phyloP scores from a whole-genome alignment of 2,113 vertebrate genomes.

The Trematocara unimaculatum region DNA sequence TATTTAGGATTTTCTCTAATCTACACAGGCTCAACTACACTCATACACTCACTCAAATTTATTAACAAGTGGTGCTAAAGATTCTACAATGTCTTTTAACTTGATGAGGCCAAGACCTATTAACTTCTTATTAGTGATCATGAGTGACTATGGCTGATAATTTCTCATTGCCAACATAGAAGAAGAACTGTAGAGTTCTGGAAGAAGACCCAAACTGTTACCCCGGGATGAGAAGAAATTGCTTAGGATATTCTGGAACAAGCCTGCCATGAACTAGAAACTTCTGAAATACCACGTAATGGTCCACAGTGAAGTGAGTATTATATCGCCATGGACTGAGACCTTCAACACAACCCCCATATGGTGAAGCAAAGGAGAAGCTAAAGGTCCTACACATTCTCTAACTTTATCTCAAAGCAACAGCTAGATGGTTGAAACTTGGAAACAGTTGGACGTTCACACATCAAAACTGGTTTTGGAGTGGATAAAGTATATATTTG shows the following conservation, averaged over 20 bases:
- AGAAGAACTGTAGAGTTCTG: not conserved
- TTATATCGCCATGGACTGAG: not conserved
- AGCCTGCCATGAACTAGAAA: not conserved
- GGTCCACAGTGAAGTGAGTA: not conserved
- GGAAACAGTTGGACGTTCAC: not conserved
- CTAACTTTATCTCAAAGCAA: not conserved
- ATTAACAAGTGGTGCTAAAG: no score
- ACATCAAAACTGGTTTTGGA: not conserved
- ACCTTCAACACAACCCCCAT: not conserved
- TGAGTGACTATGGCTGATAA: not conserved
- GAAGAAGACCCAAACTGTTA: not conserved
- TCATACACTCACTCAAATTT: no score
- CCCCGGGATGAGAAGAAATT: not conserved
- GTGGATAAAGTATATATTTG: not conserved
- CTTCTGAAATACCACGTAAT: not conserved
- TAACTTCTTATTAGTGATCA: no score
- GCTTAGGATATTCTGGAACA: not conserved
- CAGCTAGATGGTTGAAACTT: not conserved
- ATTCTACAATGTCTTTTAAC: no score
- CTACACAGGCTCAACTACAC: no score
- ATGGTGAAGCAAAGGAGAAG: not conserved
- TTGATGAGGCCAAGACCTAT: no score
- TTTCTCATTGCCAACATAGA: not conserved
- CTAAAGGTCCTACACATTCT: not conserved
- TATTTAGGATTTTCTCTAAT: no score